Base-by-base conservation (phyloP, 2,113 vertebrate species). In the Thunnus maccoyii region DNA sequence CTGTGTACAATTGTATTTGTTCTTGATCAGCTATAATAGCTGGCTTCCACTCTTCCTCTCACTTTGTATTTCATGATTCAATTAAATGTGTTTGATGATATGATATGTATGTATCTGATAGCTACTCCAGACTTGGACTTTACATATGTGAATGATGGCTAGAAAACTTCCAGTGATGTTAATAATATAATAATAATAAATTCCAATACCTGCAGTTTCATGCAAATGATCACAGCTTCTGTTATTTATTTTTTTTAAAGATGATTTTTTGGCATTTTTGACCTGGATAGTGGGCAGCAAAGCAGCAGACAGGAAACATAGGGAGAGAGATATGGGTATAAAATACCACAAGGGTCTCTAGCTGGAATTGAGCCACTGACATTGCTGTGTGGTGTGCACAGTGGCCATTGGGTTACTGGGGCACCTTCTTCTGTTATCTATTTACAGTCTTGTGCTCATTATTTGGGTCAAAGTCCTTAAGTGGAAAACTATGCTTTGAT, bases 381-480 rank as follows among this genome's bases (percentile, higher is more conserved):
- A 30, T 30, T 30, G 22, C 22, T 30, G 27, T 30, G 27, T 3
- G 27, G 27, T 8, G 32, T 36, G 32, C 7, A 8, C 7, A 36
- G 32, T 36, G 5, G 5, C 32, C 7, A 36, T 6, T 8, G 32
- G 8, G 36, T 9, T 41, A 41, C 36, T 9, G 8, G 36, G 8
- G 8, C 36, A 41, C 8, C 36, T 7, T 6, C 36, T 41, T 9
- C 36, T 41, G 9, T 41, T 41, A 41, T 41, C 22, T 50, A 8
- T 86, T 63, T 20, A 66, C 9, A 51, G 16, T 73, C 7, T 62
- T 76, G 57, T 61, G 16, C 51, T 51, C 71, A 46, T 8, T 61
- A 66, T 86, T 83, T 86, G 41, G 80, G 55, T 72, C 60, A 88
- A 84, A 86, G 88, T 88, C 75, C 71, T 36, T 14, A 22, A 69